Conservation (phyloP, 1,140 invertebrate species). For the Zaprionus vittiger region DNA sequence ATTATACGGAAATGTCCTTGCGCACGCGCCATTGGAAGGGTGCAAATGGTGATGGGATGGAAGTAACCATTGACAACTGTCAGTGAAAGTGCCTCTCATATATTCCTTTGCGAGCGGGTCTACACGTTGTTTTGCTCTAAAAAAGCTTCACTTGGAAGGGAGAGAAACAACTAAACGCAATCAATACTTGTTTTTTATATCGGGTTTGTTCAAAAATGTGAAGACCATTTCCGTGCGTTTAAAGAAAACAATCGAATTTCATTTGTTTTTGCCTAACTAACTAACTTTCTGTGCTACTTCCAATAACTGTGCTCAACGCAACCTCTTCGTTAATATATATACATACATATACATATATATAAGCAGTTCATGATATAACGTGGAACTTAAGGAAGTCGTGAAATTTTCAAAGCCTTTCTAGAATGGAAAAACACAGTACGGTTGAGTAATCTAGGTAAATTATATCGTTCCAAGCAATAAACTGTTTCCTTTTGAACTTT, state of each 20-base stretch:
- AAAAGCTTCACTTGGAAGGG: conserved; percentile 41
- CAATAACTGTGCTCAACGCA: background rate
- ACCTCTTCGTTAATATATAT: conserved; percentile 13
- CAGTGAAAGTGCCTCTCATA: conserved; percentile 4
- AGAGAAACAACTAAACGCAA: conserved; percentile 51
- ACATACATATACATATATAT: background rate
- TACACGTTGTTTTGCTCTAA: conserved; percentile 19
- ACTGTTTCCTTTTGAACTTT: background rate
- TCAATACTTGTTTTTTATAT: conserved; percentile 61
- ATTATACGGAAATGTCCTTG: background rate
- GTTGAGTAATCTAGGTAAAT: conserved; percentile 28
- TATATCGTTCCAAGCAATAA: background rate
- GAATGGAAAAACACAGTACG: background rate
- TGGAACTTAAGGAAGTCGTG: background rate
- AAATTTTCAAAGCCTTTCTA: conserved; percentile 1
- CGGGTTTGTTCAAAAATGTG: conserved; percentile 17
- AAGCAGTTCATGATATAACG: conserved; percentile 10
- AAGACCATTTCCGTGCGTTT: background rate
- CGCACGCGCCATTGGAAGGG: conserved; percentile 48
- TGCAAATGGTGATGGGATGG: conserved; percentile 12
- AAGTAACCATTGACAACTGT: conserved; percentile 39
- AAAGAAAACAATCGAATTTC: background rate
- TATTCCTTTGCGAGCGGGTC: conserved; percentile 3
- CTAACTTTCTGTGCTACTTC: background rate
- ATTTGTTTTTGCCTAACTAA: background rate